Base-by-base conservation (phyloP, 1,140 invertebrate genomes). In the Zaprionus inermis region DNA sequence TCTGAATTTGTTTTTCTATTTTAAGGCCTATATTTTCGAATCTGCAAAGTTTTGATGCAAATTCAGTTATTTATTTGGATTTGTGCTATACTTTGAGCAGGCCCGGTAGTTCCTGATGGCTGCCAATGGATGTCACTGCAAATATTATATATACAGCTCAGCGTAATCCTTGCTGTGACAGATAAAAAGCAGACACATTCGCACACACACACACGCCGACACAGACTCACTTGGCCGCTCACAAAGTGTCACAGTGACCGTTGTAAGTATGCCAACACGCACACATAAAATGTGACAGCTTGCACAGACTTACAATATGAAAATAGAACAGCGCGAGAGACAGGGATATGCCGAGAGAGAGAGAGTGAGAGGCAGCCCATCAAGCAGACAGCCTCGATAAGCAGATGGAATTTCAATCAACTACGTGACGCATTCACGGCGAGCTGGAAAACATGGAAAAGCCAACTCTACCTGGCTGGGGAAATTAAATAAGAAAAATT, bases 361-460 rank as follows among this genome's bases (percentile, higher is more conserved):
- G 11, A 55, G 3, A 16, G 18, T 3, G 32, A 14, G 28, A 18
- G 14, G 6, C 55, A 49, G 64, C 52, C 14, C 36, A 56, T 34
- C 41, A 44, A 65, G 22, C 18, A 22, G 41, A 16, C 60, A 30
- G 46, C 71, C 63, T 75, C 75, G 78, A 83, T 82, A 82, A 83
- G 76, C 80, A 79, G 79, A 82, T 79, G 74, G 76, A 83, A 79
- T 83, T 78, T 72, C 80, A 83, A 82, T 82, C 80, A 82, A 79
- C 59, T 83, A 82, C 80, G 80, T 82, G 80, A 79, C 80, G 71
- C 64, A 66, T 66, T 60, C 65, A 49, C 44, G 12, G 20, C 12
- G 20, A 63, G 57, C 51, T 38, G 28, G 58, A 63, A 64, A 67
- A 46, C 36, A 51, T 61, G 36, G n/a, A 70, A 12, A 67, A 46